Evolutionary conservation across 2,113 vertebrate species (phyloP).

Genomic region (Garra rufa): DNA sequence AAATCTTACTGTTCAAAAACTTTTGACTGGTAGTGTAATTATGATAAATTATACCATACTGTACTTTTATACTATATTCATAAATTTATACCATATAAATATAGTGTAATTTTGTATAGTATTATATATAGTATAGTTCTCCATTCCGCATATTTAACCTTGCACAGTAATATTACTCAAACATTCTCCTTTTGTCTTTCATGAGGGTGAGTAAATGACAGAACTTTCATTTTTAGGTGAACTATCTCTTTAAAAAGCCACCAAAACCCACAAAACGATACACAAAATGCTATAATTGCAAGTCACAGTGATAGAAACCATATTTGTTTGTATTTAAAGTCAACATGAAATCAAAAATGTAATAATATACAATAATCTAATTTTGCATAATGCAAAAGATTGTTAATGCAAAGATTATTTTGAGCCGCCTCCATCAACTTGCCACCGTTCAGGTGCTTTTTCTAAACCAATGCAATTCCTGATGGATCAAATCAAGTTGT

Average conservation of each 20-base stretch:
- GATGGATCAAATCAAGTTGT: background rate
- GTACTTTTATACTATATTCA: too few relatives aligned
- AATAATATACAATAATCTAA: background rate
- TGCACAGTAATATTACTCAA: background rate
- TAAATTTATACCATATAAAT: too few relatives aligned
- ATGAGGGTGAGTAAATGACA: background rate
- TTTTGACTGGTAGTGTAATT: too few relatives aligned
- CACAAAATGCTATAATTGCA: slow-evolving; percentile 14
- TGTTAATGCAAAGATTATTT: background rate
- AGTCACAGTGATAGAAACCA: background rate
- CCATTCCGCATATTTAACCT: background rate
- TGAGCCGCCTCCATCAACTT: background rate
- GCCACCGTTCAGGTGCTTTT: background rate
- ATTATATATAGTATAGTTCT: background rate
- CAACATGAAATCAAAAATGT: slow-evolving; percentile 4
- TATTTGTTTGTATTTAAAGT: slow-evolving; percentile 17
- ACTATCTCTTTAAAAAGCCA: slow-evolving; percentile 53
- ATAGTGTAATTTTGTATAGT: too few relatives aligned
- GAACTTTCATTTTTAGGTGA: background rate
- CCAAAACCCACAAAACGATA: slow-evolving; percentile 38
- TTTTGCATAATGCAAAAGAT: background rate
- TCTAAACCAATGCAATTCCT: background rate
- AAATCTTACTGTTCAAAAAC: too few relatives aligned
- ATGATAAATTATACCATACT: too few relatives aligned
- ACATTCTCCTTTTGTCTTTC: background rate